phyloP scores from a whole-genome alignment of 2,888 invertebrate genomes.

The Ichneumoninae sp. region DNA sequence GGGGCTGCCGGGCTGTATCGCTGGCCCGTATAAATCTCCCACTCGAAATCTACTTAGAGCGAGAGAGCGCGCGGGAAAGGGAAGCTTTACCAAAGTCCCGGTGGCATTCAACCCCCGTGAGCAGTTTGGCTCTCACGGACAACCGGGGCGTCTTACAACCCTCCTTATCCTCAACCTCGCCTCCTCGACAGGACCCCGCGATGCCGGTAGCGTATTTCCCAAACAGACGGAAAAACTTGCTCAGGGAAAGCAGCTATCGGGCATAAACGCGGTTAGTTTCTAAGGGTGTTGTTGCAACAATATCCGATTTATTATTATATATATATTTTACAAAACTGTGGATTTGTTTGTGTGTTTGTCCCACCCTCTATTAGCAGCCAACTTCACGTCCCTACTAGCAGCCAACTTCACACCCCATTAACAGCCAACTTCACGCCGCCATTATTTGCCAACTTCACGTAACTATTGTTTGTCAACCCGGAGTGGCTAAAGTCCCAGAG shows the following conservation, averaged over 20 bases:
- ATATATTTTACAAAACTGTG: no score
- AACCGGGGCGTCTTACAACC: slow-evolving; percentile 73
- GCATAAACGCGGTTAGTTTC: background rate
- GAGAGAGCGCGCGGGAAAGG: slow-evolving; percentile 48
- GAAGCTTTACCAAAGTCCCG: slow-evolving; percentile 70
- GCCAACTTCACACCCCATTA: no score
- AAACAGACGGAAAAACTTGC: slow-evolving; percentile 52
- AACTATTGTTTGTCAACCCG: no score
- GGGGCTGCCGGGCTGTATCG: slow-evolving; percentile 70
- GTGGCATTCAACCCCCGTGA: slow-evolving; percentile 58
- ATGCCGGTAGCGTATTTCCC: slow-evolving; percentile 63
- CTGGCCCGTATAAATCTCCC: slow-evolving; percentile 76
- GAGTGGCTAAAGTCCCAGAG: no score
- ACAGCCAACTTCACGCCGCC: no score
- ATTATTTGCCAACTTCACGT: no score
- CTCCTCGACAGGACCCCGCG: slow-evolving; percentile 37
- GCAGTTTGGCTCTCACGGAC: slow-evolving; percentile 63
- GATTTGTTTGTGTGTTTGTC: no score
- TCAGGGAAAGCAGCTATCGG: background rate
- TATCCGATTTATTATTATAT: background rate
- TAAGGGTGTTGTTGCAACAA: background rate
- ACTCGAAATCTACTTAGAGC: slow-evolving; percentile 78
- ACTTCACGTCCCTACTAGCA: no score
- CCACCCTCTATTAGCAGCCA: no score
- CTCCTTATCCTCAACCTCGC: slow-evolving; percentile 53